Evolutionary conservation across 2,888 invertebrate genomes (phyloP).

Genomic region (Drosophila testacea): DNA sequence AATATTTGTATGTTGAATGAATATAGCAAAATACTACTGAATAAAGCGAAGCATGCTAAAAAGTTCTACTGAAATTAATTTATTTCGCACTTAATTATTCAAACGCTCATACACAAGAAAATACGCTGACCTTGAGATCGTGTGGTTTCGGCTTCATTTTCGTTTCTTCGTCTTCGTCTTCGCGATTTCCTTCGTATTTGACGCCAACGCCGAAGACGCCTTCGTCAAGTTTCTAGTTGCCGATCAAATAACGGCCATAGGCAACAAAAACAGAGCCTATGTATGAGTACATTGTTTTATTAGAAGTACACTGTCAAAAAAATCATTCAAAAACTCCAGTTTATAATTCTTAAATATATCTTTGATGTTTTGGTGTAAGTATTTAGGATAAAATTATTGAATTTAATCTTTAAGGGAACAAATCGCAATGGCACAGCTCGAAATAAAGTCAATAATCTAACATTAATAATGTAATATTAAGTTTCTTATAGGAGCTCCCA

Average conservation of each 20-base stretch:
- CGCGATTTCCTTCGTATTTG: constrained; percentile 8
- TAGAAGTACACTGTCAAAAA: no score
- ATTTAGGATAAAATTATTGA: no score
- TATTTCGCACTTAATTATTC: constrained; percentile 80
- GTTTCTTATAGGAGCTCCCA: no score
- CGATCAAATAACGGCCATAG: constrained; percentile 64
- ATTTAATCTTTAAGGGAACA: no score
- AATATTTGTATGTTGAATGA: background rate
- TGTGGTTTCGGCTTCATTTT: background rate
- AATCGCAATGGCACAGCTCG: no score
- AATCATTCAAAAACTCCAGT: background rate
- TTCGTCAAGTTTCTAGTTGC: constrained; percentile 44
- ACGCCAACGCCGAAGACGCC: background rate
- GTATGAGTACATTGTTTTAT: constrained; percentile 19
- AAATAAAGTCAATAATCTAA: no score
- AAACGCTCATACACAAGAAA: constrained; percentile 43
- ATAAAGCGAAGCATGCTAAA: constrained; percentile 56
- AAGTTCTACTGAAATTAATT: constrained; percentile 73
- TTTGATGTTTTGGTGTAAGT: no score
- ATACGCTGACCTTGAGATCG: constrained; percentile 61
- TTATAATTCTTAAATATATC: no score
- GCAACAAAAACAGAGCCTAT: constrained; percentile 32
- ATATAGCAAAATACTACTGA: constrained; percentile 49
- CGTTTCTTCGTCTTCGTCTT: constrained; percentile 17
- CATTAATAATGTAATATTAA: no score